Percentiles rank a stretch among this genome's conserved stretches.
These are phyloP conservation scores for Carettochelys insculpta DNA, from an alignment of 2,113 vertebrate genomes.

Conservation along the genomic window DNA sequence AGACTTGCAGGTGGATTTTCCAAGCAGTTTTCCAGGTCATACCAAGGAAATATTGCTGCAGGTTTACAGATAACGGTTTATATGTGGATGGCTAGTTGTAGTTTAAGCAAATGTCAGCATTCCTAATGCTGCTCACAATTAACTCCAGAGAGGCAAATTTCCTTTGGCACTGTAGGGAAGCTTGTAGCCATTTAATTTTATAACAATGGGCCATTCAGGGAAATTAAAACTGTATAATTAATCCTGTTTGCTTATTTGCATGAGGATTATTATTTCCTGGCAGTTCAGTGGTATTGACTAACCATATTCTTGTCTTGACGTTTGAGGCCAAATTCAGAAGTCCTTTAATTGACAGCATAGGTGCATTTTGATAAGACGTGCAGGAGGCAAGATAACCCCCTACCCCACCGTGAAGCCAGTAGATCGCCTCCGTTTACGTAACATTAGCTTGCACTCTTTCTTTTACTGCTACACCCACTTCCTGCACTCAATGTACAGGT, in stretches of 20 bases:
- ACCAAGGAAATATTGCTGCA: not conserved
- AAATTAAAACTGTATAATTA: not conserved
- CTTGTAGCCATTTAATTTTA: not conserved
- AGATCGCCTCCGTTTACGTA: not conserved
- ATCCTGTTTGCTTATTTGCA: not conserved
- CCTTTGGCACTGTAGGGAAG: not conserved
- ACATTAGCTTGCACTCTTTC: not conserved
- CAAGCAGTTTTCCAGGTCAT: slow-evolving; percentile 1
- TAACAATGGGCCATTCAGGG: not conserved
- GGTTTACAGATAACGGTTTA: not conserved
- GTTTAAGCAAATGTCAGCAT: not conserved
- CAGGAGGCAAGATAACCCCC: not conserved
- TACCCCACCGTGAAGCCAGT: no score
- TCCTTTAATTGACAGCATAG: not conserved
- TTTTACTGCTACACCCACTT: not conserved
- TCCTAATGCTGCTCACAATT: not conserved
- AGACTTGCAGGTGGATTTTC: not conserved
- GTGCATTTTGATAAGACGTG: not conserved
- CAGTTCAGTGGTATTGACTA: not conserved
- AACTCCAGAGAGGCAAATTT: not conserved
- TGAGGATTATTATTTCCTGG: not conserved
- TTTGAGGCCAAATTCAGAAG: slow-evolving; percentile 12
- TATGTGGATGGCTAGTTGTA: not conserved
- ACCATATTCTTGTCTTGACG: slow-evolving; percentile 2
- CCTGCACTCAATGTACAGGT: not conserved